These are phyloP conservation scores for Gracilinanus agilis DNA, from an alignment of 2,113 vertebrate genomes.

Conservation along the genomic window DNA sequence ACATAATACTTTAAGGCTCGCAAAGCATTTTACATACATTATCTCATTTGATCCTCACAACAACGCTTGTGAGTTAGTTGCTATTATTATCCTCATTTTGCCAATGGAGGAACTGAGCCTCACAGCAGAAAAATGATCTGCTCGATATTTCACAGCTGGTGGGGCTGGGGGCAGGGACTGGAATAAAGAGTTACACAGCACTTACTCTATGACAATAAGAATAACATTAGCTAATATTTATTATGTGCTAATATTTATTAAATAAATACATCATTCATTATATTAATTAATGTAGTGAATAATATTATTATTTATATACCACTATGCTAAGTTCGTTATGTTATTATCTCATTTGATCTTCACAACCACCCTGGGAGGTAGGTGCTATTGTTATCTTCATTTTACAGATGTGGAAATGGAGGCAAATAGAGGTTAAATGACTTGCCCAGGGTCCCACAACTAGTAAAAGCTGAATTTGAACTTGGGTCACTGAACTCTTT, in stretches of 20 bases:
- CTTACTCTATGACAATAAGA: neutral
- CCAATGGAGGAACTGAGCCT: neutral
- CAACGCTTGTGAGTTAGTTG: neutral
- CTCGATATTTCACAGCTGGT: neutral
- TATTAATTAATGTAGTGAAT: too few relatives aligned
- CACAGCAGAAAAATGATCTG: neutral
- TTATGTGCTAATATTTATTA: neutral
- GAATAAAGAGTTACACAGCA: neutral
- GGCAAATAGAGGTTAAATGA: neutral
- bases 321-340: neutral
- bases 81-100: neutral
- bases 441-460: neutral
- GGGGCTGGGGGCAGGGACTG: neutral
- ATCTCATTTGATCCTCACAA: neutral
- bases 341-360: neutral
- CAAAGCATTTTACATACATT: constrained; percentile 1
- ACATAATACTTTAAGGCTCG: neutral
- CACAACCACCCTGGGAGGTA: neutral
- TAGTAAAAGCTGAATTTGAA: neutral
- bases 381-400: neutral
- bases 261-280: too few relatives aligned
- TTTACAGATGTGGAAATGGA: neutral
- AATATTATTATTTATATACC: too few relatives aligned
- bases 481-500: too few relatives aligned
- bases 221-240: neutral